Conservation (phyloP, 2,113 vertebrate species). For the Callaeas wilsoni region DNA sequence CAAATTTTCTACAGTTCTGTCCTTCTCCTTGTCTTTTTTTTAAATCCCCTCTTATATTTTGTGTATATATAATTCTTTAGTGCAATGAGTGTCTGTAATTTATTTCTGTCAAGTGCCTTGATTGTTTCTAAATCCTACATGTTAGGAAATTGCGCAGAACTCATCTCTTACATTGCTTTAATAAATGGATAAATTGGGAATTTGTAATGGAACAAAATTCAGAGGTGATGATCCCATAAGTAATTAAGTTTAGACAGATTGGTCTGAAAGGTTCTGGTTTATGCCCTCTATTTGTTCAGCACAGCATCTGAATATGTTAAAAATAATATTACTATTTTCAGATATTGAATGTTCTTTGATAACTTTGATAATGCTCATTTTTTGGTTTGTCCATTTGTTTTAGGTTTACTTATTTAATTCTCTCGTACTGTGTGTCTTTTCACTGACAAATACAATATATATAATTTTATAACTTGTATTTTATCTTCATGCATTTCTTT, state of each 20-base stretch:
- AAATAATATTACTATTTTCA: neutral
- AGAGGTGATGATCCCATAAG: neutral
- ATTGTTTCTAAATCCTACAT: neutral
- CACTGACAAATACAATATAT: neutral
- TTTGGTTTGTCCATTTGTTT: neutral
- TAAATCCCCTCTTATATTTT: neutral
- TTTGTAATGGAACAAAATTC: neutral
- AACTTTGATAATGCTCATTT: neutral
- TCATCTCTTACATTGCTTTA: neutral
- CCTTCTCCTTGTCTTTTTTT: neutral
- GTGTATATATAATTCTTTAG: neutral
- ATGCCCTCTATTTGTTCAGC: neutral
- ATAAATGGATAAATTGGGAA: neutral
- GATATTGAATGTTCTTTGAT: neutral
- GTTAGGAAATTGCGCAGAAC: neutral
- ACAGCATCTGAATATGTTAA: neutral
- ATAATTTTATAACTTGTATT: neutral
- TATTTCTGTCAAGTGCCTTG: neutral
- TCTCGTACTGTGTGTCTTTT: neutral
- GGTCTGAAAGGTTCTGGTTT: neutral
- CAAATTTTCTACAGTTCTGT: neutral
- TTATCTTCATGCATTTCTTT: neutral
- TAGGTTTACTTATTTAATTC: neutral
- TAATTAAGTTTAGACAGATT: neutral
- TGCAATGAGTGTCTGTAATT: neutral